Conservation (phyloP, 2,888 invertebrate genomes). For the Trachelus iudaicus region DNA sequence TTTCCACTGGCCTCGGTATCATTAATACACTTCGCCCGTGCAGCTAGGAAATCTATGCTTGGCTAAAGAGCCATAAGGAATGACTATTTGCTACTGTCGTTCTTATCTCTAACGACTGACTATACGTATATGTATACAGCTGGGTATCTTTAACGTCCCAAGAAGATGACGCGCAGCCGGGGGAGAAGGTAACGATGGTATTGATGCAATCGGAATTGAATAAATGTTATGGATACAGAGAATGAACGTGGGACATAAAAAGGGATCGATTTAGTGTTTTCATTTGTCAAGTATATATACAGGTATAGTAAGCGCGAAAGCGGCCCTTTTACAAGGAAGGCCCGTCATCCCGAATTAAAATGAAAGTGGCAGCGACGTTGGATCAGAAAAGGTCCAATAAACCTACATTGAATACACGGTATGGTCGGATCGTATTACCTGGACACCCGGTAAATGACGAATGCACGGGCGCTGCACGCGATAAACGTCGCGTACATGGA, state of each 20-base stretch:
- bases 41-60: background rate
- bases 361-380: background rate
- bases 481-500: background rate
- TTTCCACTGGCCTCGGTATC: background rate
- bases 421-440: background rate
- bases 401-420: slow-evolving; percentile 18
- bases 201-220: background rate
- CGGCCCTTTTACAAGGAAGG: slow-evolving; percentile 3
- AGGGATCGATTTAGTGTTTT: background rate
- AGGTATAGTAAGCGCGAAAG: background rate
- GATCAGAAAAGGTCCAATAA: slow-evolving; percentile 15
- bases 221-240: background rate
- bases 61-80: background rate
- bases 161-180: background rate
- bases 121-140: background rate
- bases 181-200: background rate
- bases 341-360: slow-evolving; percentile 8
- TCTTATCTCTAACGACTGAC: background rate
- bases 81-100: background rate
- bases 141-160: background rate
- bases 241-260: background rate
- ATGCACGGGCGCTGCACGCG: slow-evolving; percentile 14
- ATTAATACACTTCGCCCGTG: background rate
- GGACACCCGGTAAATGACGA: background rate
- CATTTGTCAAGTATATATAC: background rate